These are phyloP conservation scores for Macroramphosus scolopax DNA, from an alignment of 2,797 vertebrate genomes.

Conservation along the genomic window DNA sequence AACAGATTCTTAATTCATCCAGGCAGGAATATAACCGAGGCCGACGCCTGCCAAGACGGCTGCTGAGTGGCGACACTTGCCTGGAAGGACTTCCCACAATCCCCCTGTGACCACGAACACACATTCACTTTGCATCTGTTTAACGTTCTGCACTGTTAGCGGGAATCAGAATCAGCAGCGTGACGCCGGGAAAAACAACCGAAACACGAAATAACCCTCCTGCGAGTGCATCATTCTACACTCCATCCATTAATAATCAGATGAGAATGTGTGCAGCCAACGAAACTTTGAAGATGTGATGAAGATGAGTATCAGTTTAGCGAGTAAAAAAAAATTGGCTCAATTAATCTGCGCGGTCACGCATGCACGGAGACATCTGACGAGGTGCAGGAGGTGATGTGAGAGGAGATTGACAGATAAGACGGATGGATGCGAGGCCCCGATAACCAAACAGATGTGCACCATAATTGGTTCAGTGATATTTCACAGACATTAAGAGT, in stretches of 20 bases:
- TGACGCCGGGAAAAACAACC: too few relatives aligned
- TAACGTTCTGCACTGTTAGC: background rate
- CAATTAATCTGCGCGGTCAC: slow-evolving; percentile 55
- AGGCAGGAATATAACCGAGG: too few relatives aligned
- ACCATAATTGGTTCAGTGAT: slow-evolving; percentile 75
- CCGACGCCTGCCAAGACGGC: too few relatives aligned
- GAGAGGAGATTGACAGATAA: slow-evolving; percentile 68
- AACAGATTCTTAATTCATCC: too few relatives aligned
- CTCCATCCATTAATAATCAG: slow-evolving; percentile 21
- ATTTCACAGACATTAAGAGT: slow-evolving; percentile 57
- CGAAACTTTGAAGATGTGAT: slow-evolving; percentile 36
- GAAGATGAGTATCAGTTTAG: slow-evolving; percentile 27
- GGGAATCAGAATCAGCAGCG: background rate
- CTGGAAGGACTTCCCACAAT: too few relatives aligned
- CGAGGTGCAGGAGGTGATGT: slow-evolving; percentile 40
- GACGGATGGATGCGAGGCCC: slow-evolving; percentile 69
- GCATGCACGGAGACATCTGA: slow-evolving; percentile 47
- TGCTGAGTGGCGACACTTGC: too few relatives aligned
- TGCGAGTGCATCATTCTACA: slow-evolving; percentile 13
- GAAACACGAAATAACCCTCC: too few relatives aligned
- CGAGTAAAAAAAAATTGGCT: slow-evolving; percentile 53
- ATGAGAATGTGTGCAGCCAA: slow-evolving; percentile 29
- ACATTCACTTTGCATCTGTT: slow-evolving; percentile 15
- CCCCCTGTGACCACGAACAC: too few relatives aligned
- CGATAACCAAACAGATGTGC: slow-evolving; percentile 79